A percentile compares a stretch with the other conserved stretches of the same genome.
Conservation (phyloP, 1,140 invertebrate genomes). For the Trinorchestia longiramus region DNA sequence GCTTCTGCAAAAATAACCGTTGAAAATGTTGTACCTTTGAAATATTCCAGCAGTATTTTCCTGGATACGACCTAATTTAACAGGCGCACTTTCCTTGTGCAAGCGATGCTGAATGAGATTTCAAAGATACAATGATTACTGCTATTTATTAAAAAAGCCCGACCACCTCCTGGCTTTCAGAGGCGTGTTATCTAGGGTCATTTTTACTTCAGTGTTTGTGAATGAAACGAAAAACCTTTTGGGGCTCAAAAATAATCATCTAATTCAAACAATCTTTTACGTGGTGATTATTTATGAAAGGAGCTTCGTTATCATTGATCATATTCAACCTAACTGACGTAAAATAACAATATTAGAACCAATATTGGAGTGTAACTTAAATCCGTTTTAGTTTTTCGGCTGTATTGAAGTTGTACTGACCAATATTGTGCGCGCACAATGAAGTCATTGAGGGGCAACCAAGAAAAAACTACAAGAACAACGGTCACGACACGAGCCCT, state of each 20-base stretch:
- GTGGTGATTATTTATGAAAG: not conserved
- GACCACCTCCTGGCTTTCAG: no score
- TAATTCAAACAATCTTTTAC: not conserved
- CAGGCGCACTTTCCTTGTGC: no score
- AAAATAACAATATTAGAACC: not conserved
- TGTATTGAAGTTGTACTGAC: not conserved
- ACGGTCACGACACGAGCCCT: not conserved
- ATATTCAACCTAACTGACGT: not conserved
- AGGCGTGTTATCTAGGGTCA: no score
- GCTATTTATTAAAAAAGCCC: no score
- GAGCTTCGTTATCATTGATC: not conserved
- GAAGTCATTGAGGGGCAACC: constrained; percentile 25
- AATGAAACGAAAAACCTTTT: no score
- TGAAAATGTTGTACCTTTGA: no score
- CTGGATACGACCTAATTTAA: no score
- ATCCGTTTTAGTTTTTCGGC: not conserved
- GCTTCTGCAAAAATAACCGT: no score
- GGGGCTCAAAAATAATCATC: not conserved
- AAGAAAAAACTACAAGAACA: constrained; percentile 5
- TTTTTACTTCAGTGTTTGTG: no score
- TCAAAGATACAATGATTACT: no score
- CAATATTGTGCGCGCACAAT: not conserved
- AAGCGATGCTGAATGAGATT: no score
- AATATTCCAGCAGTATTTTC: no score
- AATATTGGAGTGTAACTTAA: not conserved